phyloP scores from a whole-genome alignment of 2,113 vertebrate genomes.

The Brienomyrus brachyistius region DNA sequence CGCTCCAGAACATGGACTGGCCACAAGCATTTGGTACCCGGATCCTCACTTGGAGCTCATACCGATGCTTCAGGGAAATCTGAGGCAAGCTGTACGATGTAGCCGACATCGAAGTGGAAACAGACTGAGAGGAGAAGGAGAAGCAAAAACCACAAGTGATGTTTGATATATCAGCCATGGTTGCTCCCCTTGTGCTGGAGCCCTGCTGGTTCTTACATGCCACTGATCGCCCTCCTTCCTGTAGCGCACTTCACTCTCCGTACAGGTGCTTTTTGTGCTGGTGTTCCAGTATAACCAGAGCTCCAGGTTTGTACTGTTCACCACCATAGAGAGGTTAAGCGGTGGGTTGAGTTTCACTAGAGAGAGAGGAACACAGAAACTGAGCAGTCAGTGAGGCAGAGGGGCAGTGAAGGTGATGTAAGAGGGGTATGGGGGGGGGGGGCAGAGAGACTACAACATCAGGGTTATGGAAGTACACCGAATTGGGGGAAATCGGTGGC shows the following conservation, averaged over 20 bases:
- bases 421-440: not conserved
- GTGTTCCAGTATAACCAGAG: constrained; percentile 35
- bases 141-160: not conserved
- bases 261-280: not conserved
- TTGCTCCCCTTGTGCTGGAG: not conserved
- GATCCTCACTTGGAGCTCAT: constrained; percentile 62
- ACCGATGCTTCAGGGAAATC: constrained; percentile 56
- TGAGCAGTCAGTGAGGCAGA: not conserved
- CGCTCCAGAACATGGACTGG: constrained; percentile 58
- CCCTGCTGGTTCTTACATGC: constrained; percentile 47
- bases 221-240: constrained; percentile 56
- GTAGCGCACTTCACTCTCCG: constrained; percentile 52
- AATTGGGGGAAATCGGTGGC: not conserved
- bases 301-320: not conserved
- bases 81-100: constrained; percentile 52
- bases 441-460: not conserved
- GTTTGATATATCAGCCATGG: not conserved
- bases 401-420: not conserved
- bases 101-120: not conserved
- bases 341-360: constrained; percentile 37
- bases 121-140: not conserved
- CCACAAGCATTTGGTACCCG: constrained; percentile 50
- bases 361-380: not conserved
- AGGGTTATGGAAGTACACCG: not conserved
- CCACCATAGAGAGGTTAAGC: constrained; percentile 7